phyloP scores from a whole-genome alignment of 2,113 vertebrate species.

The Tyrannus savana region DNA sequence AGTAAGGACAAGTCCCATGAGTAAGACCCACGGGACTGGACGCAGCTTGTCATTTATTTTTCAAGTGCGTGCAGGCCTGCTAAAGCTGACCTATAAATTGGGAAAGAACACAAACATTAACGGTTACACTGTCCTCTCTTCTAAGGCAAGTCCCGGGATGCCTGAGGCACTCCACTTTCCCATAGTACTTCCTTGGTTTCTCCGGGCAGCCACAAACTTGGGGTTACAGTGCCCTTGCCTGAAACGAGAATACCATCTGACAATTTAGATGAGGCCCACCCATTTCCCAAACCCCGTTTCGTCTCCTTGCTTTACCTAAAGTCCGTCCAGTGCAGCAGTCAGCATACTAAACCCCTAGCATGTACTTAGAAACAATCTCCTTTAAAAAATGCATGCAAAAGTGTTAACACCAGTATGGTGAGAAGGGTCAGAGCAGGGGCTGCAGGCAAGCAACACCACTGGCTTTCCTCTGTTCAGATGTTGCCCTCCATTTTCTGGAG shows the following conservation, averaged over 20 bases:
- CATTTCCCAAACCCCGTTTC: background rate
- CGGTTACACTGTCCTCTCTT: background rate
- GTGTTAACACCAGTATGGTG: background rate
- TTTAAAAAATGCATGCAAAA: background rate
- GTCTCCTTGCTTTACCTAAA: background rate
- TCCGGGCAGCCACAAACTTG: background rate
- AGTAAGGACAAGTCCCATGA: constrained; percentile 48
- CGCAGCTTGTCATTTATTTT: background rate
- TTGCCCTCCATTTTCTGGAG: background rate
- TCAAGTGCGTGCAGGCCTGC: constrained; percentile 31
- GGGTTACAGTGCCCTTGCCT: background rate
- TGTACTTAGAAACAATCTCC: background rate
- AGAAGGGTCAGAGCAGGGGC: background rate
- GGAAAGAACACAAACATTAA: background rate
- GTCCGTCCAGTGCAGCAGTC: background rate
- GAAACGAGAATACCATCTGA: background rate
- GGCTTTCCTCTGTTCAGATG: background rate
- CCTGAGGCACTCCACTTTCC: background rate
- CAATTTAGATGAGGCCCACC: background rate
- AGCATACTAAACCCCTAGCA: background rate
- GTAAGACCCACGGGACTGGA: constrained; percentile 53
- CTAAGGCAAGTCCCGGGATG: background rate
- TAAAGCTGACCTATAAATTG: constrained; percentile 35
- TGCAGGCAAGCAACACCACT: background rate
- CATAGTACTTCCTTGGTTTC: background rate